These are phyloP conservation scores for Ylistrum balloti DNA, from an alignment of 1,140 invertebrate species.

Conservation along the genomic window DNA sequence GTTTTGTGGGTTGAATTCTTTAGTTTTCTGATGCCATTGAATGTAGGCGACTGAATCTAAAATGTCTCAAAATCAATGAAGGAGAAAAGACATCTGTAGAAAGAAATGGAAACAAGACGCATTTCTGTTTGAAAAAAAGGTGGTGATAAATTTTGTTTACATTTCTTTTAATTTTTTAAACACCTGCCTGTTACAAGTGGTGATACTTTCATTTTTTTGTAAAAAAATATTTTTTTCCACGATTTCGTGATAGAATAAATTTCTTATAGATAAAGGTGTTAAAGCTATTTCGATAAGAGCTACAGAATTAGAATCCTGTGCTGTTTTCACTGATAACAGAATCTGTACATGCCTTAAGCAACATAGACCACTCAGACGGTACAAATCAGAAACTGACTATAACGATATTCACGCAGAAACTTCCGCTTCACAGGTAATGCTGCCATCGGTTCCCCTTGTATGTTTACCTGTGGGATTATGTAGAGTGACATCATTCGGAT, in stretches of 20 bases:
- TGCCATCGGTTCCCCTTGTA: slow-evolving; percentile 28
- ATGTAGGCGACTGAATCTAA: background rate
- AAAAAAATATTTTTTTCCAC: background rate
- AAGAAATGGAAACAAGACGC: background rate
- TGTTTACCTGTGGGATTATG: slow-evolving; percentile 33
- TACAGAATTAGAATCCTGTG: slow-evolving; percentile 9
- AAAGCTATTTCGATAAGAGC: background rate
- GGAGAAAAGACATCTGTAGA: too few species aligned
- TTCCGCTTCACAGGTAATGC: slow-evolving; percentile 32
- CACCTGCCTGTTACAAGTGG: background rate
- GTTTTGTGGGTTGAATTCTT: background rate
- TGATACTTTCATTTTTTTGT: background rate
- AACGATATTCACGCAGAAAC: background rate
- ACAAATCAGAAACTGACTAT: slow-evolving; percentile 19
- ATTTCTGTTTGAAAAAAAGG: background rate
- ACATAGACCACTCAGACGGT: background rate
- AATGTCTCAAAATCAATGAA: background rate
- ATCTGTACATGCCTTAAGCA: background rate
- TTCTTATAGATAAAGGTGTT: background rate
- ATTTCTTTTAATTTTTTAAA: slow-evolving; percentile 12
- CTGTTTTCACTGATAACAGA: slow-evolving; percentile 6
- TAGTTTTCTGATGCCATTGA: background rate
- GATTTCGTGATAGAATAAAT: background rate
- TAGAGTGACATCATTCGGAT: slow-evolving; percentile 33
- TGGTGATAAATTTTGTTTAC: background rate